Evolutionary conservation across 2,797 vertebrate genomes (phyloP), one percentile per base, ranked within the genome.

Genomic region (Myiothlypis coronata): DNA sequence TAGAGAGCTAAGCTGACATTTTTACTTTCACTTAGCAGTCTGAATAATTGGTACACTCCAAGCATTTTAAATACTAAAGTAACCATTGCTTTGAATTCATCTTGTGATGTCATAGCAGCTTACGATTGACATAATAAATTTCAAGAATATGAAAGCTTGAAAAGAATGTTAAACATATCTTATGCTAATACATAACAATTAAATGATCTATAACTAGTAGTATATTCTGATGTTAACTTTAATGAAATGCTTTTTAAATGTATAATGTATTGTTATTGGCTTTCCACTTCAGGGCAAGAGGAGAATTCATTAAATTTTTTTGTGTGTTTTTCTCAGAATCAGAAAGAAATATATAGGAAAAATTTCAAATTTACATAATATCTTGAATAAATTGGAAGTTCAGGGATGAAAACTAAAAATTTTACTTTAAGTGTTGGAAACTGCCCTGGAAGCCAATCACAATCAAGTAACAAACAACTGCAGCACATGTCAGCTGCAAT

Each of bases 41-140:
- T 98, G 96, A 98, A 96, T 97, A 97, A 98, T 97, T 96, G 83
- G 96, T 95, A 94, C 50, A 68, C 94, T 94, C 90, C 32, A 91
- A 96, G 96, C 83, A 93, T 97, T 97, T 97, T 96, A 97, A 97
- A 97, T 93, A 96, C 83, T 96, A 91, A 96, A 97, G 95, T 96
- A 96, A 97, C 97, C 93, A 64, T 68, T 96, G 77, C 91, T 97
- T 96, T 96, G 95, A 97, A 98, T 98, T 97, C 94, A 96, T 98
- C 97, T 98, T 97, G 96, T 98, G 98, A 98, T 97, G 97, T 98
- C 98, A 98, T 96, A 96, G 94, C 87, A 89, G 79, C 83, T 94
- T 91, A 93, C 35, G 22, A 96, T 52, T 96, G 91, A 96, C 88
- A 97, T 93, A 96, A 98, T 98, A 97, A 97, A 98, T 98, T 95